These are phyloP conservation scores for Sipha flava DNA, from an alignment of 1,140 invertebrate genomes.

Conservation along the genomic window DNA sequence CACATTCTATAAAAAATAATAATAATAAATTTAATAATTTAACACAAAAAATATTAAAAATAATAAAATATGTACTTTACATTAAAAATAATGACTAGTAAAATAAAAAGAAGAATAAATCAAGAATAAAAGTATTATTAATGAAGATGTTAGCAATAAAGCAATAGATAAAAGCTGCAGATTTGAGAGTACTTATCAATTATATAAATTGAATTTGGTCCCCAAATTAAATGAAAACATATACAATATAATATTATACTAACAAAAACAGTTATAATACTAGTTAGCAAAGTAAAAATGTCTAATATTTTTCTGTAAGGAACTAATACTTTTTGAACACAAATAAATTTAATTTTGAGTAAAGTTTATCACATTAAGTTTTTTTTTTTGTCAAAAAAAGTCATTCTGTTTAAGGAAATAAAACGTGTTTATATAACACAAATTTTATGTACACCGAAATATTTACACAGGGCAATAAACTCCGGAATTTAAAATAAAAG, in stretches of 20 bases:
- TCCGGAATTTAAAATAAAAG: conserved; percentile 1
- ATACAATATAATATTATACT: neutral
- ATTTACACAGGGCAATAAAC: neutral
- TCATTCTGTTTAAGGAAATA: neutral
- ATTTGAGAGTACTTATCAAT: neutral
- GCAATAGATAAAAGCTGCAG: neutral
- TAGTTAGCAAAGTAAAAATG: neutral
- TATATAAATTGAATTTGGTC: neutral
- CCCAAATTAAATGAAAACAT: neutral
- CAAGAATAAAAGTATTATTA: neutral
- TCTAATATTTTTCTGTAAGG: neutral
- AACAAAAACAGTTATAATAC: neutral
- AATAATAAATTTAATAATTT: neutral
- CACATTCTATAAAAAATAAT: neutral
- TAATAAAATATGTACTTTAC: neutral
- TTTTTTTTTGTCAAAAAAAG: neutral
- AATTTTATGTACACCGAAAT: neutral
- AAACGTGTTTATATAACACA: neutral
- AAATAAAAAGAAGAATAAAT: neutral
- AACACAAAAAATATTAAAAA: neutral
- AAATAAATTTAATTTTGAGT: neutral
- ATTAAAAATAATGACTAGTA: conserved; percentile 29
- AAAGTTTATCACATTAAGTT: conserved; percentile 3
- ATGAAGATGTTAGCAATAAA: neutral
- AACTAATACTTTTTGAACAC: conserved; percentile 20